Evolutionary conservation across 2,888 invertebrate species (phyloP), one percentile per base, ranked within the genome.

Genomic region (Lutraria lutraria): DNA sequence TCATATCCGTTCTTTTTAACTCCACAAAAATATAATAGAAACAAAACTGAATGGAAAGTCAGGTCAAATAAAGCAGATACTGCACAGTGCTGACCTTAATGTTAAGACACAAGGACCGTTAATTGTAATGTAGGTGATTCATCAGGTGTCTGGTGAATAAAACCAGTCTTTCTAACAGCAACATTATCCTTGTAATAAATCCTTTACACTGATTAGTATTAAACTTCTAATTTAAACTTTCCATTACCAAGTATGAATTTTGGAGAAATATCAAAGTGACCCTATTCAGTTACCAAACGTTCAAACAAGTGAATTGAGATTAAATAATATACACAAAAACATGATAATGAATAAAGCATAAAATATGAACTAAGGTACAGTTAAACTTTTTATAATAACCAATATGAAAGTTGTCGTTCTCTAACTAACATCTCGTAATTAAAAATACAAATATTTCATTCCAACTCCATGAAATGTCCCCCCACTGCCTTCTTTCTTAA

Each of bases 201-300:
- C 29, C 25, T 34, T 16, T 19, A 16, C 16, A 76, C 31, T 31
- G 34, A 76, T 16, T 56, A 19, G 56, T 19, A 56, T 56, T 13
- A 76, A 31, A 34, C 29, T 31, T 76, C 43, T 16, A 13, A 3
- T 76, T 72, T 12, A 15, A 76, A 76, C 76, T 76, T 31, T 76
- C 76, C 76, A 15, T 31, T 31, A 15, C 25, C 34, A 76, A 31
- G 13, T 68, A 34, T 76, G 76, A 34, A 31, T 76, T 76, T 76
- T n/a, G 76, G 76, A 76, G 15, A 34, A 76, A 16, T 76, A 76
- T 76, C 76, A 76, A 76, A 76, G 76, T 76, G 76, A 76, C 76
- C 76, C 76, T 76, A 31, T 19, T 76, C 0, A n/a, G 76, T 34
- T 34, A 76, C 31, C 34, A 19, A 76, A 76, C 29, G 34, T 16